Percentiles rank a stretch among this genome's conserved stretches.
Conservation (phyloP, 2,797 vertebrate species). For the Nyctalus aviator region DNA sequence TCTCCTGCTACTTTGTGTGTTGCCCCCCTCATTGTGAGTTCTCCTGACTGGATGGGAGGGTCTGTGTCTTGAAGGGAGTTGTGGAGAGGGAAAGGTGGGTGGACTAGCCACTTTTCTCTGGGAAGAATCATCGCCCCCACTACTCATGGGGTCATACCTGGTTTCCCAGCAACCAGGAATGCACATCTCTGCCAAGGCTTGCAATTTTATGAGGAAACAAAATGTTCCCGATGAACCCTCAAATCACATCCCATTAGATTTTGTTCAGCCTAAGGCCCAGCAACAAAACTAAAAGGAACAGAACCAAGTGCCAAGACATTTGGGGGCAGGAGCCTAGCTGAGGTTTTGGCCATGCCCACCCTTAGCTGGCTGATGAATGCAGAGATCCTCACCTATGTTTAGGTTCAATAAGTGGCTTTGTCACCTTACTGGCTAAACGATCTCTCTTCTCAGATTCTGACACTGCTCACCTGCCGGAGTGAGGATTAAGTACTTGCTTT, state of each 20-base stretch:
- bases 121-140: background rate
- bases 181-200: background rate
- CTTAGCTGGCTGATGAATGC: background rate
- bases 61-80: background rate
- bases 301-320: background rate
- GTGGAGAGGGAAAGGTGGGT: background rate
- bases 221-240: slow-evolving; percentile 19
- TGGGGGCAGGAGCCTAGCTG: background rate
- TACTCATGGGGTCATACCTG: slow-evolving; percentile 19
- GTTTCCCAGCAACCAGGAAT: slow-evolving; percentile 59
- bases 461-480: background rate
- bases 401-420: background rate
- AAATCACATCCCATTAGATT: slow-evolving; percentile 26
- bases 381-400: background rate
- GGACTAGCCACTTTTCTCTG: background rate
- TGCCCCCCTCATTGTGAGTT: background rate
- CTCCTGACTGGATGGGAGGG: background rate
- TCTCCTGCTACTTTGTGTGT: background rate
- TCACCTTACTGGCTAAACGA: background rate
- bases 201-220: slow-evolving; percentile 37
- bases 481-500: background rate
- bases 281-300: background rate
- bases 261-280: slow-evolving; percentile 26
- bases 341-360: background rate
- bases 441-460: background rate